Evolutionary conservation across 2,888 invertebrate species (phyloP), one percentile per base, ranked within the genome.

Genomic region (Plagiodera versicolora): DNA sequence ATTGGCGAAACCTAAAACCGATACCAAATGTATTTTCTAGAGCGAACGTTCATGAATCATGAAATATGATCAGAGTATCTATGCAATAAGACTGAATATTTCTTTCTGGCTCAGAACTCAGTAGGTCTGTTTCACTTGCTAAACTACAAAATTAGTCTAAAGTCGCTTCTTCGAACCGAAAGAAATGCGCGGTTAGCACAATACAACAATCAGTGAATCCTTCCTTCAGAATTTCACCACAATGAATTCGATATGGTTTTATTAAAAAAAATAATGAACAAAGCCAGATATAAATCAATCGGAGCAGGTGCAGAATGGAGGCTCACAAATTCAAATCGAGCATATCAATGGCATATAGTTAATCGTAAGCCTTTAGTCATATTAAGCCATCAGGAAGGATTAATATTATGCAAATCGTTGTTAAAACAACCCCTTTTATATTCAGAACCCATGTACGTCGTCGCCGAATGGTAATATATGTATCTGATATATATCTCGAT

Each of bases 301-400:
- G 55, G 57, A 65, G 70, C 72, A 72, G 70, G 72, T 72, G 72
- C 66, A 67, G 61, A 60, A 44, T 63, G 62, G 56, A 60, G 63
- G 61, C 63, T n/a, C 60, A 64, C 50, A 65, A 67, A 70, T 71
- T 67, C 65, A 66, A 67, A 70, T 69, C 52, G 61, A 64, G 71
- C 70, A 61, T 67, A 69, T 67, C 67, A 58, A 64, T 59, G 60
- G 52, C 62, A 49, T 48, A 54, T 65, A 60, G 63, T 67, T 67
- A 67, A 67, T 67, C 64, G 56, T 67, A 70, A 70, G 62, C 67
- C 68, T 57, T 67, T 66, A 70, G 68, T 66, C 70, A 64, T 65
- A 70, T 46, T 51, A 68, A 67, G 62, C 60, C 66, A 55, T 64
- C 56, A 61, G 19, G 11, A 14, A 35, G 60, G 60, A 54, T 52